These are phyloP conservation scores for Gambusia holbrooki DNA, from an alignment of 2,113 vertebrate genomes.

Conservation along the genomic window DNA sequence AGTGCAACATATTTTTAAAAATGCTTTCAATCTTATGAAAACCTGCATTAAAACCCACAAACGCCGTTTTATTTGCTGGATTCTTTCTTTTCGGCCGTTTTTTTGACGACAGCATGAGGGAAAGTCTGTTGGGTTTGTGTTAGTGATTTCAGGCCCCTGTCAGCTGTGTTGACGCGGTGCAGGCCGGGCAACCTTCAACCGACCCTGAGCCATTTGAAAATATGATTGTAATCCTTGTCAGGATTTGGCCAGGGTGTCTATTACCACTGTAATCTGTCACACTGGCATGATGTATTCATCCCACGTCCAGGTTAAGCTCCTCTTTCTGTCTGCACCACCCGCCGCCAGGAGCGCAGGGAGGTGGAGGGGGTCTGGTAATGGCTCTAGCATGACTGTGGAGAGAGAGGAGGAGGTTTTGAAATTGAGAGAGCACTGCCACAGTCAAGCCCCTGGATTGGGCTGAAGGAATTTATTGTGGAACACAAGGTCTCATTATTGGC, in stretches of 20 bases:
- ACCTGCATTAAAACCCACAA: neutral
- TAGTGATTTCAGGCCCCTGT: constrained; percentile 9
- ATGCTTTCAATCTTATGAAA: too few species aligned
- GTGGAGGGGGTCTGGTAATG: constrained; percentile 28
- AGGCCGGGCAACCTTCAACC: constrained; percentile 71
- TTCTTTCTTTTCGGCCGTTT: neutral
- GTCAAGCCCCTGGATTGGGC: constrained; percentile 64
- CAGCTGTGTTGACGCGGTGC: constrained; percentile 57
- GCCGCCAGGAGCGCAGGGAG: constrained; percentile 44
- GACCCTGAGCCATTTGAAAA: constrained; percentile 78
- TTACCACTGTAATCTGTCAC: constrained; percentile 80
- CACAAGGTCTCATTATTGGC: constrained; percentile 69
- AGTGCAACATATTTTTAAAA: neutral
- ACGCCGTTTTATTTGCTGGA: neutral
- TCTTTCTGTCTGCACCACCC: constrained; percentile 75
- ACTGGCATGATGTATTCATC: constrained; percentile 77
- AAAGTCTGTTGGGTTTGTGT: neutral
- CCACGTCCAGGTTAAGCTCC: constrained; percentile 79
- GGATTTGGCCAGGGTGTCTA: constrained; percentile 81
- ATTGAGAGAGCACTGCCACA: constrained; percentile 73
- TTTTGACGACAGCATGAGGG: neutral
- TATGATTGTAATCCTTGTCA: constrained; percentile 77
- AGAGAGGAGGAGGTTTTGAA: constrained; percentile 36
- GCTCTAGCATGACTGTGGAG: constrained; percentile 41
- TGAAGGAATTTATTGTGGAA: constrained; percentile 65